A percentile compares a stretch with the other conserved stretches of the same genome.
Conservation (phyloP, 2,797 vertebrate genomes). For the Galaxias olidus region DNA sequence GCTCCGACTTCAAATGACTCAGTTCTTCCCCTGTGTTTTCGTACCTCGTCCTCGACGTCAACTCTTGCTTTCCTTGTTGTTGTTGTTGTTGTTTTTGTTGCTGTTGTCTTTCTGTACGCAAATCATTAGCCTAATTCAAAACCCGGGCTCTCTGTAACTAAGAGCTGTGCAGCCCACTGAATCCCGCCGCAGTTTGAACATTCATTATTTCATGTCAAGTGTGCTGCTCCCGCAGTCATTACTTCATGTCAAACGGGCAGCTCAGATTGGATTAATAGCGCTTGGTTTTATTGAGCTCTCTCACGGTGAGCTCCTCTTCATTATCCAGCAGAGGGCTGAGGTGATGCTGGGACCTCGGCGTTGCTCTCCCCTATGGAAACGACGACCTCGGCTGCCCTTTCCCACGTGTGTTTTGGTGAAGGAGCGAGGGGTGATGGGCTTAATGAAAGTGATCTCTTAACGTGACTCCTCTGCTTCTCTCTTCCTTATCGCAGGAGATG, state of each 20-base stretch:
- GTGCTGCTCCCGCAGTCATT: constrained; percentile 54
- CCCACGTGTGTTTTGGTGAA: background rate
- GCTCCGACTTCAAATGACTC: background rate
- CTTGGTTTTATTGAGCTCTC: constrained; percentile 44
- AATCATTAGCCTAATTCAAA: constrained; percentile 40
- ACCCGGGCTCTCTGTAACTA: constrained; percentile 33
- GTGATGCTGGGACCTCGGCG: constrained; percentile 19
- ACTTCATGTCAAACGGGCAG: constrained; percentile 62
- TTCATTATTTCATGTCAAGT: constrained; percentile 58
- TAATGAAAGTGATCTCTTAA: constrained; percentile 27
- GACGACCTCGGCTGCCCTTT: constrained; percentile 12
- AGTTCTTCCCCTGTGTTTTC: background rate
- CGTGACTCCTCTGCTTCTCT: constrained; percentile 10
- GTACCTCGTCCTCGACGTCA: background rate
- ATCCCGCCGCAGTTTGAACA: constrained; percentile 31
- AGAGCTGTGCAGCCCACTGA: constrained; percentile 38
- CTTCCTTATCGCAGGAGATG: constrained; percentile 82
- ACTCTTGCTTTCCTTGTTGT: constrained; percentile 5
- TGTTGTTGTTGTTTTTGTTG: background rate
- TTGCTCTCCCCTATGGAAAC: constrained; percentile 16
- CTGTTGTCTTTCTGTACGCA: constrained; percentile 3
- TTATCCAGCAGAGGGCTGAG: constrained; percentile 50
- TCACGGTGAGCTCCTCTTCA: constrained; percentile 37
- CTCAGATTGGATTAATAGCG: constrained; percentile 72
- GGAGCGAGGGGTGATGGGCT: background rate